Conservation (phyloP, 1,140 invertebrate genomes). For the Cyrtorhinus lividipennis region DNA sequence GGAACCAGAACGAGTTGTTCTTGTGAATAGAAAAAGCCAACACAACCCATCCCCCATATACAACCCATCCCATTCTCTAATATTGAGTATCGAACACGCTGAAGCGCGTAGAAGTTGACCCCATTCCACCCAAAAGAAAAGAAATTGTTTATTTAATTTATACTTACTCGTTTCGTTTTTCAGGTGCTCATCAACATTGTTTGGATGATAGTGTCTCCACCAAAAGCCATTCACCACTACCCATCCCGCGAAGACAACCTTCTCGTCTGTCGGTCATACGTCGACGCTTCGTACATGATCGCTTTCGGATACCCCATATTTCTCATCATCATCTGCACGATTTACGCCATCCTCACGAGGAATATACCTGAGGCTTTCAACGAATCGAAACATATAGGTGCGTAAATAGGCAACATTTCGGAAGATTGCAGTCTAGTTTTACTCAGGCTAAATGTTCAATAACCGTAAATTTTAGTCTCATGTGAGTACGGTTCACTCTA, state of each 20-base stretch:
- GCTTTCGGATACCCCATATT: conserved; percentile 61
- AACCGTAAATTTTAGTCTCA: no score
- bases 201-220: conserved; percentile 75
- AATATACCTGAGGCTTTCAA: conserved; percentile 63
- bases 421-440: no score
- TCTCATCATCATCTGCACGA: conserved; percentile 51
- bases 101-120: no score
- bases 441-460: neutral
- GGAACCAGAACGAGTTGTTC: no score
- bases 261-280: conserved; percentile 71
- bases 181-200: conserved; percentile 68
- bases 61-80: no score
- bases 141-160: no score
- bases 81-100: no score
- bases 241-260: conserved; percentile 77
- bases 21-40: no score
- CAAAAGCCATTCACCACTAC: conserved; percentile 70
- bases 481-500: no score
- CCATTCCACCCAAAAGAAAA: no score
- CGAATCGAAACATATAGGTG: conserved; percentile 46
- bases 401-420: no score
- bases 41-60: no score
- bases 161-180: neutral
- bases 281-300: conserved; percentile 60
- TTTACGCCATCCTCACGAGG: conserved; percentile 57